Conservation (phyloP, 2,113 vertebrate species). For the Varanus komodoensis region DNA sequence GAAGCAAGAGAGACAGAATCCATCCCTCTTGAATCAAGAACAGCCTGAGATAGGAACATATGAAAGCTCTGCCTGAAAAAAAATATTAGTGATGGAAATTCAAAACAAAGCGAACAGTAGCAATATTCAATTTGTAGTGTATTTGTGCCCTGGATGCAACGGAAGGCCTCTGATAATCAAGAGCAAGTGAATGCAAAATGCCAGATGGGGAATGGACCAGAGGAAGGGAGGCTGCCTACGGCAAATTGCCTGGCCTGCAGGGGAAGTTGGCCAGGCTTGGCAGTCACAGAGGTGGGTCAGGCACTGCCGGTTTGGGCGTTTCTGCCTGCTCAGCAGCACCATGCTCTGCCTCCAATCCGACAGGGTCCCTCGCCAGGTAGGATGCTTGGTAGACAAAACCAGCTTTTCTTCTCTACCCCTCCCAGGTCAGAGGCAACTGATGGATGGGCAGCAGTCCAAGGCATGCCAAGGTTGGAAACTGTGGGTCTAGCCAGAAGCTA, state of each 20-base stretch:
- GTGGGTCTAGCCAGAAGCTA: not conserved
- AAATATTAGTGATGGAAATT: not conserved
- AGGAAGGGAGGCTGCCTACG: not conserved
- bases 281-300: too few species aligned
- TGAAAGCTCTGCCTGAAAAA: not conserved
- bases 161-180: too few species aligned
- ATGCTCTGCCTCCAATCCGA: not conserved
- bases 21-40: not conserved
- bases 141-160: too few species aligned
- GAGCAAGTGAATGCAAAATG: not conserved
- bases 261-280: not conserved
- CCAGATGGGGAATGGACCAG: too few species aligned
- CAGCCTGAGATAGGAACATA: not conserved
- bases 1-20: not conserved
- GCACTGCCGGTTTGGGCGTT: not conserved
- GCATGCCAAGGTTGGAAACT: not conserved
- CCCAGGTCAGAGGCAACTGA: not conserved
- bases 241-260: not conserved
- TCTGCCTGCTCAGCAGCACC: not conserved
- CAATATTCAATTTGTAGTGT: too few species aligned
- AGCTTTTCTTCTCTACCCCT: not conserved
- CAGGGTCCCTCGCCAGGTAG: too few species aligned
- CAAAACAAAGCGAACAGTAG: not conserved
- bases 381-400: not conserved
- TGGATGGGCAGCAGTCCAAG: not conserved